Base-by-base conservation (phyloP, 2,888 invertebrate species). In the Nycteola revayana region DNA sequence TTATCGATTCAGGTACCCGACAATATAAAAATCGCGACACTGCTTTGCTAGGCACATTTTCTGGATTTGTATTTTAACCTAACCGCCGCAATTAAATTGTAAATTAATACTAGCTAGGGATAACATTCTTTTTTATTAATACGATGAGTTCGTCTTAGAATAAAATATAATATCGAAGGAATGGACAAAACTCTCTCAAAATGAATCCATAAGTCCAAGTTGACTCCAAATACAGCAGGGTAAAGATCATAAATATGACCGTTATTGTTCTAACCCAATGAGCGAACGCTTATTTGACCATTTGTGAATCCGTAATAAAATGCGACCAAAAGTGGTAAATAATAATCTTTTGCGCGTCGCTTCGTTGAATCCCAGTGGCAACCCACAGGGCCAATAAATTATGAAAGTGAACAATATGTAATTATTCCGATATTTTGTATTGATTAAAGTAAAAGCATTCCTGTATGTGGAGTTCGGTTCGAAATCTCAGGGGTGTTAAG, bases 251-350 rank as follows among this genome's bases (percentile, higher is more conserved):
- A 70, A 73, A 70, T 69, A 66, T 58, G 36, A 36, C 42, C 49
- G 58, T n/a, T 59, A 67, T 73, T 68, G 63, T 65, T 59, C 54
- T 43, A 46, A 14, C 37, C 36, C 54, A 64, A 64, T 67, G 60
- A 59, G 60, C 55, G 54, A 60, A 57, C 52, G 62, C 56, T 64
- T 64, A 69, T 61, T 64, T 66, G 62, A 68, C 69, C 61, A 66
- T 71, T 66, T 63, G 60, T 60, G 65, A 52, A 58, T 49, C 45
- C 46, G 58, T 52, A 62, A 64, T 67, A 66, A 68, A 70, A 69
- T 54, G 65, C 60, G 69, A 68, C 60, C 55, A 55, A 57, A 65
- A 69, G 66, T 68, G 70, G 62, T 66, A 68, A 68, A 72, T 66
- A 72, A 70, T 71, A 67, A 70, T 68, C 61, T 62, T 60, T 58